Evolutionary conservation across 2,888 invertebrate species (phyloP), one percentile per base, ranked within the genome.

Genomic region (Laspeyria flexula): DNA sequence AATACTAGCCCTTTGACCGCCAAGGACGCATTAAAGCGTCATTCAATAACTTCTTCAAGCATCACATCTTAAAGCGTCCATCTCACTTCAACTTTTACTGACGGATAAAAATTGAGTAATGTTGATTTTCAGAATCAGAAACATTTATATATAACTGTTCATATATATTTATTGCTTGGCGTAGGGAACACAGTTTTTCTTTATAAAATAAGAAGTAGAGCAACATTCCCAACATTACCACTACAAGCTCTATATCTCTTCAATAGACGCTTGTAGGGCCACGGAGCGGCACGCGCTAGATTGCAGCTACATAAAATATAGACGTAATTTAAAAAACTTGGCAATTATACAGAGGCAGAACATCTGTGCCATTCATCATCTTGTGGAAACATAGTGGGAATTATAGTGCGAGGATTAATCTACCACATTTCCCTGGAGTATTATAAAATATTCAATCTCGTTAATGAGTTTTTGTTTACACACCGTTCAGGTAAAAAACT

Each of bases 221-320:
- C 35, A 44, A n/a, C 13, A 11, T 53, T 13, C 11, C 12, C 0
- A 4, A 10, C 21, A 12, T 41, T 4, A 13, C 16, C 37, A 16
- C 23, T 35, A 13, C 11, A 42, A 23, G 4, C 11, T 53, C 38
- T 53, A 51, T 34, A 54, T 56, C 18, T 48, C 25, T 43, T 45
- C 33, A 70, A 61, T 56, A 48, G 43, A 45, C 27, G 46, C 31
- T 25, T 41, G 29, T 43, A 48, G 46, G 18, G 61, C 44, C 35
- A 35, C 16, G 33, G 35, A 42, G 30, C 25, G 50, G 35, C 42
- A 27, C 25, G 50, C 41, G 41, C 29, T 40, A 49, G 34, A 53
- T 55, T 59, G 55, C 58, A 10, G 43, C 57, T 23, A 51, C 52
- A 57, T 53, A 65, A 47, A 65, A 49, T 40, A 40, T 48, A 48